Percentiles rank a stretch among this genome's conserved stretches.
phyloP scores from a whole-genome alignment of 2,797 vertebrate genomes.

The Chiloscyllium punctatum region DNA sequence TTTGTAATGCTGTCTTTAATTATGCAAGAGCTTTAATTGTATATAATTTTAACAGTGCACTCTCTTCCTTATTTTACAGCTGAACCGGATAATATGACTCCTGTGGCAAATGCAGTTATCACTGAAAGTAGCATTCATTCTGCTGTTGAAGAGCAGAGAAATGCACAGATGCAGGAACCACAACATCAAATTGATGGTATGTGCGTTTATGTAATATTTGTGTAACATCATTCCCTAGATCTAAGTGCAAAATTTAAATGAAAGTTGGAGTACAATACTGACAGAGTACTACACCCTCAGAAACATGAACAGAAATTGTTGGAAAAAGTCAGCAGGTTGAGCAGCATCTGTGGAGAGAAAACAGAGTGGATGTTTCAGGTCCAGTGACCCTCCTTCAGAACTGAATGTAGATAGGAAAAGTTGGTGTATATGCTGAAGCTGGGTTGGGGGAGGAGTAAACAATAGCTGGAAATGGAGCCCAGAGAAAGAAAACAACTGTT shows the following conservation, averaged over 20 bases:
- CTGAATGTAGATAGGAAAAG: too few species aligned
- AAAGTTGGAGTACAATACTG: not conserved
- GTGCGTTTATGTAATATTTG: not conserved
- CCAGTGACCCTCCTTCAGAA: too few species aligned
- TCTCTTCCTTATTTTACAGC: not conserved
- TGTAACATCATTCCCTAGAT: not conserved
- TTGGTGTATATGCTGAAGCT: too few species aligned
- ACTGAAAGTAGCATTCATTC: not conserved
- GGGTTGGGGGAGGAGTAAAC: too few species aligned
- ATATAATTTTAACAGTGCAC: not conserved
- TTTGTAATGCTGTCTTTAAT: not conserved
- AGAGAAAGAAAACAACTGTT: too few species aligned
- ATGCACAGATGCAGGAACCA: not conserved
- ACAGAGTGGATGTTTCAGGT: too few species aligned
- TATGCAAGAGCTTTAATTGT: not conserved
- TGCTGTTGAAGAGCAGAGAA: not conserved
- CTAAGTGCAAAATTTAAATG: not conserved
- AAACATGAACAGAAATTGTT: too few species aligned
- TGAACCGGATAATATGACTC: not conserved
- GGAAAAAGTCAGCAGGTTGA: too few species aligned
- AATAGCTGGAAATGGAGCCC: too few species aligned
- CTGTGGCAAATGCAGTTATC: not conserved
- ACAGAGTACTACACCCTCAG: not conserved
- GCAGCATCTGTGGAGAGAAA: too few species aligned
- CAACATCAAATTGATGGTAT: constrained; percentile 8